These are phyloP conservation scores for Rhaphigaster nebulosa DNA, from an alignment of 2,888 invertebrate species.

Conservation along the genomic window DNA sequence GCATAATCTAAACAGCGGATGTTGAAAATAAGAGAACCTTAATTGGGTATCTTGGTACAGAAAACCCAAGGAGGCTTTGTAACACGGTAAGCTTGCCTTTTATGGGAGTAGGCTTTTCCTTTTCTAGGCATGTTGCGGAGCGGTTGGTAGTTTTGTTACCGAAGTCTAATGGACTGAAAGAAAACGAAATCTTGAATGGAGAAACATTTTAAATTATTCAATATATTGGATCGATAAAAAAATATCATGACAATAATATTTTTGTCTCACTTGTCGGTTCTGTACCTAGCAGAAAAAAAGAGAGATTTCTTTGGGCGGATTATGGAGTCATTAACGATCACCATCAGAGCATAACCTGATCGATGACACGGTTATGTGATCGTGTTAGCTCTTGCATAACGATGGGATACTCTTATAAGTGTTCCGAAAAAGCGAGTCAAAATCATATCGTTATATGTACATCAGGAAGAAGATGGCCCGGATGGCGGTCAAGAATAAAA, in stretches of 20 bases:
- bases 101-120: neutral
- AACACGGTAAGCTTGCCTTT: neutral
- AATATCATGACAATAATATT: neutral
- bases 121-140: neutral
- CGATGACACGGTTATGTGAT: neutral
- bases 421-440: neutral
- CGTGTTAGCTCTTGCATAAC: neutral
- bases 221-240: neutral
- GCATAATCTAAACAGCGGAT: neutral
- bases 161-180: neutral
- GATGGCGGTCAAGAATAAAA: too few relatives aligned
- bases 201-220: neutral
- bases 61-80: neutral
- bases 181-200: neutral
- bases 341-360: neutral
- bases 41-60: neutral
- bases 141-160: neutral
- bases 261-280: neutral
- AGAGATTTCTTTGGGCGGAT: neutral
- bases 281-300: neutral
- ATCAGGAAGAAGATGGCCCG: too few relatives aligned
- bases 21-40: slow-evolving; percentile 16
- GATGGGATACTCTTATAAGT: neutral
- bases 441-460: neutral
- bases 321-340: neutral